Evolutionary conservation across 2,113 vertebrate species (phyloP), one percentile per base, ranked within the genome.

Genomic region (Clupea harengus): DNA sequence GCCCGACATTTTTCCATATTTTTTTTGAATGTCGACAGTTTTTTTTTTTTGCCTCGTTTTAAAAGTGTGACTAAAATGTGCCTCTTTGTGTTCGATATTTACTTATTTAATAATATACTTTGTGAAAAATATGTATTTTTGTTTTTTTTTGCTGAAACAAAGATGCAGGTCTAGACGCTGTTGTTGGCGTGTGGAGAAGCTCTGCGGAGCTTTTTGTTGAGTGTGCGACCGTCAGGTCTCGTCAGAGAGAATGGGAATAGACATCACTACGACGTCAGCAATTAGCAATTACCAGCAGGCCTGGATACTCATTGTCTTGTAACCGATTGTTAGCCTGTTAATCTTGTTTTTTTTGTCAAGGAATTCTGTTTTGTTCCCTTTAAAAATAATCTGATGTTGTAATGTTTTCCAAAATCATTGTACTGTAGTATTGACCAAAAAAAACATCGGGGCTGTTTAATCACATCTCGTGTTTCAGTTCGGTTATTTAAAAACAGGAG

Each of bases 1-100:
- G 54, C 7, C 32, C 25, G 39, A 45, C 75, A 81, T 85, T 25
- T 25, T 52, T 85, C 46, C 32, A 85, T n/a, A 80, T n/a, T 50
- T 9, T 11, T 32, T 9, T 11, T 32, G 57, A 45, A 45, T 75
- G 18, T 60, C 20, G 52, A 25, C 49, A 83, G 84, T 4, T n/a
- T 60, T 60, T 22, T 20, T 57, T 60, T 60, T 22, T 22, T 60
- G 20, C 18, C 20, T 22, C 9, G 13, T 11, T 49, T 49, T 60
- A 6, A 22, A 60, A 60, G 54, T 22, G 54, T 60, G 13, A 54
- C 39, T 17, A 20, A 60, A 22, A 20, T 60, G 20, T n/a, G 54
- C 39, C 39, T 60, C 22, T 60, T 60, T 22, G 22, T 60, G 54
- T 22, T 60, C 54, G 22, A 20, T 22, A 6, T 60, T 39, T 2